These are phyloP conservation scores for Cephus pygmeus DNA, from an alignment of 2,888 invertebrate species.

Conservation along the genomic window DNA sequence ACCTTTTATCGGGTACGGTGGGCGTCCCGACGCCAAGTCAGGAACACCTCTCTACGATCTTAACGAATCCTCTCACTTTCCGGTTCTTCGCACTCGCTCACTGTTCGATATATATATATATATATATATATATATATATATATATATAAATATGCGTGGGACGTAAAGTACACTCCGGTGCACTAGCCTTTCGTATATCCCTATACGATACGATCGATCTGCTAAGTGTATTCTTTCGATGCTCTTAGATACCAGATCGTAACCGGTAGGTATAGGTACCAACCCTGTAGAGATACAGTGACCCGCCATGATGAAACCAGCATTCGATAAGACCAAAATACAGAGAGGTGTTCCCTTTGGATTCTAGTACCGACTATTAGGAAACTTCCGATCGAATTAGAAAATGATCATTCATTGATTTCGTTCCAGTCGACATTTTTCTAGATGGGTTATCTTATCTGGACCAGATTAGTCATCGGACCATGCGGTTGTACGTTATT, in stretches of 20 bases:
- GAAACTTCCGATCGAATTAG: no score
- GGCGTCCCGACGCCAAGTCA: conserved; percentile 1
- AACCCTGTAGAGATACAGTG: no score
- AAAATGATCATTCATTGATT: no score
- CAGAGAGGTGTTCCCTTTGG: no score
- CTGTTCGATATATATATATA: neutral
- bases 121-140: no score
- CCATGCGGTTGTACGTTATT: no score
- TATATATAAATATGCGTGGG: conserved; percentile 2
- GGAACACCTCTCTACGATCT: neutral
- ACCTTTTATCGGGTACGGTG: neutral
- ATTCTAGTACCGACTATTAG: no score
- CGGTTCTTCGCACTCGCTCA: neutral
- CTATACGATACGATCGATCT: conserved; percentile 32
- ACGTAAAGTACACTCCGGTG: conserved; percentile 14
- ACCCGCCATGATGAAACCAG: no score
- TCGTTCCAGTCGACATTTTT: no score
- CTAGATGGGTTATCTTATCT: no score
- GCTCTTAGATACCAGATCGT: conserved; percentile 17
- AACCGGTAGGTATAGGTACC: conserved; percentile 12
- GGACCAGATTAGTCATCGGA: no score
- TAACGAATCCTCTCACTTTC: conserved; percentile 5
- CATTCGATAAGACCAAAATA: no score
- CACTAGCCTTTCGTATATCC: conserved; percentile 24
- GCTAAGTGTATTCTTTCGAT: conserved; percentile 23